A percentile compares a stretch with the other conserved stretches of the same genome.
Evolutionary conservation across 2,888 invertebrate genomes (phyloP).

Genomic region (Tholera decimalis): DNA sequence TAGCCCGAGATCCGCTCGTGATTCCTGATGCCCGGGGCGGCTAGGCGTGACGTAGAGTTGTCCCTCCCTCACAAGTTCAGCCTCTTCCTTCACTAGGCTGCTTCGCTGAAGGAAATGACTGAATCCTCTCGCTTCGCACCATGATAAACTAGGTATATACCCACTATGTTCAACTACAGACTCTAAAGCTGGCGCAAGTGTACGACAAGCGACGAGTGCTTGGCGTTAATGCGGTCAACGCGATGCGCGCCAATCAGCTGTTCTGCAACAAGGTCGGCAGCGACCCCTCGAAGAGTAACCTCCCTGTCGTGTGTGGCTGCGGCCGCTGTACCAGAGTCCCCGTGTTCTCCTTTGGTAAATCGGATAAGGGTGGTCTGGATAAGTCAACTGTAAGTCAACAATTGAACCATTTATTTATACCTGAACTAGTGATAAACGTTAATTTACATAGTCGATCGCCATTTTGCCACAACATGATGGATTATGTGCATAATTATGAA

Average conservation of each 20-base stretch:
- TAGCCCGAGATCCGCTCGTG: too few species aligned
- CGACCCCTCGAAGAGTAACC: conserved; percentile 71
- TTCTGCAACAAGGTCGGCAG: conserved; percentile 77
- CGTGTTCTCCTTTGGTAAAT: conserved; percentile 81
- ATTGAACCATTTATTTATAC: background rate
- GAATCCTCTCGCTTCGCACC: too few species aligned
- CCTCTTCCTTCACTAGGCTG: too few species aligned
- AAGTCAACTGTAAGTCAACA: conserved; percentile 72
- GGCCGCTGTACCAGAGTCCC: conserved; percentile 85
- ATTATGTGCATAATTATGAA: too few species aligned
- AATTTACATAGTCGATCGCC: background rate
- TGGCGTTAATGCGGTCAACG: conserved; percentile 83
- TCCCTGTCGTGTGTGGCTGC: conserved; percentile 83
- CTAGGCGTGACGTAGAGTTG: too few species aligned
- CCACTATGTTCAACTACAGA: conserved; percentile 71
- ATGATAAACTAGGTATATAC: too few species aligned
- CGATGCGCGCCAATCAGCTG: conserved; percentile 88
- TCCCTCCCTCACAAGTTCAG: too few species aligned
- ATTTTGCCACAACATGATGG: background rate
- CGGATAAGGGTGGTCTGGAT: conserved; percentile 67
- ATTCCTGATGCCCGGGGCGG: too few species aligned
- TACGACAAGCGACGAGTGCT: conserved; percentile 82
- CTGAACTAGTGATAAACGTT: too few species aligned
- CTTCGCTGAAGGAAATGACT: too few species aligned
- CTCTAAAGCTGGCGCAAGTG: conserved; percentile 71